Percentiles rank a stretch among this genome's conserved stretches.
Evolutionary conservation across 2,113 vertebrate genomes (phyloP).

Genomic region (Coracopsis vasa): DNA sequence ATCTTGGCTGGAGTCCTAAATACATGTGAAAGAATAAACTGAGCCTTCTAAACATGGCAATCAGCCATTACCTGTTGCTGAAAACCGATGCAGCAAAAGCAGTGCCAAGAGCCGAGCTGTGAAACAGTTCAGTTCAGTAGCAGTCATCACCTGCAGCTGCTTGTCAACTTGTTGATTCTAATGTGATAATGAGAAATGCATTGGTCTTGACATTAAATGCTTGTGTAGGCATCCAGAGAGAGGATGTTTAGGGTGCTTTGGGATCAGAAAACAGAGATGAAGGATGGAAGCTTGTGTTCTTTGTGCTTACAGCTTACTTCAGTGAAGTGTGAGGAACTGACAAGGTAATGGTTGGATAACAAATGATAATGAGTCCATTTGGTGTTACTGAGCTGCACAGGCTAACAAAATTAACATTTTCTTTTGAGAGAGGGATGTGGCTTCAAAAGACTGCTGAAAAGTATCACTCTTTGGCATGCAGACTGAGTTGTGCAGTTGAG

Average conservation of each 20-base stretch:
- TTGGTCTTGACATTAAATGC: neutral
- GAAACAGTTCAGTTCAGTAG: neutral
- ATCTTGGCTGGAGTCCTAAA: neutral
- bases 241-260: neutral
- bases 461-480: neutral
- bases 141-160: conserved; percentile 32
- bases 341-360: neutral
- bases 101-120: neutral
- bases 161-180: conserved; percentile 13
- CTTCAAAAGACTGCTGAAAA: neutral
- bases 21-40: neutral
- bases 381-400: neutral
- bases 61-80: neutral
- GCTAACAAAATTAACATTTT: neutral
- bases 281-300: neutral
- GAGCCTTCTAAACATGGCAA: neutral
- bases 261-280: neutral
- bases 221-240: neutral
- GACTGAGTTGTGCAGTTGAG: neutral
- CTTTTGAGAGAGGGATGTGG: neutral
- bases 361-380: neutral
- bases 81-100: neutral
- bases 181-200: conserved; percentile 4
- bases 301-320: neutral
- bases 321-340: neutral